Evolutionary conservation across 2,888 invertebrate genomes (phyloP).

Genomic region (Scaptomyza tumidula): DNA sequence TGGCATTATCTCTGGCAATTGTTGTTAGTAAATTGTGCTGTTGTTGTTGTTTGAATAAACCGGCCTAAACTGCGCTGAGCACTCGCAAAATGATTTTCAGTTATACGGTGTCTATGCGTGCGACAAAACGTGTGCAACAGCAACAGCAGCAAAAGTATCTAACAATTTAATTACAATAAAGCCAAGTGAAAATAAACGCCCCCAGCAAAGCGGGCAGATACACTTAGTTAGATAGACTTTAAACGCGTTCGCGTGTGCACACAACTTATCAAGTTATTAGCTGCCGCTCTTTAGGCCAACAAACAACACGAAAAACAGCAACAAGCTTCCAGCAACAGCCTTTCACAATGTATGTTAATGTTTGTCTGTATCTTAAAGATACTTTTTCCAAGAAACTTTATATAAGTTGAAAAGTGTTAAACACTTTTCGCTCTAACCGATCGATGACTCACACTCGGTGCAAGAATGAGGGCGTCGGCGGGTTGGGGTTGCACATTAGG

Average conservation of each 20-base stretch:
- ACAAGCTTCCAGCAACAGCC: slow-evolving; percentile 28
- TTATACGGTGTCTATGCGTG: slow-evolving; percentile 75
- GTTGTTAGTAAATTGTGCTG: slow-evolving; percentile 62
- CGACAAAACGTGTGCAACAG: slow-evolving; percentile 73
- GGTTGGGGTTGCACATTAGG: neutral
- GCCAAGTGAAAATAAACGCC: slow-evolving; percentile 30
- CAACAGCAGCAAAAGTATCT: slow-evolving; percentile 43
- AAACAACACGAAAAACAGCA: slow-evolving; percentile 6
- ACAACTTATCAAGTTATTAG: slow-evolving; percentile 27
- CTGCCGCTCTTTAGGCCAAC: slow-evolving; percentile 26
- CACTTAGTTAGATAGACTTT: slow-evolving; percentile 2
- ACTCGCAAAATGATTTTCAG: slow-evolving; percentile 70
- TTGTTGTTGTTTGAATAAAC: slow-evolving; percentile 71
- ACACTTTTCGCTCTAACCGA: slow-evolving; percentile 34
- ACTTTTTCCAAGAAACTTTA: slow-evolving; percentile 32
- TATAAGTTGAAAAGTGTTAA: slow-evolving; percentile 45
- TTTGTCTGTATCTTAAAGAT: slow-evolving; percentile 28
- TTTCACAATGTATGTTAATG: slow-evolving; percentile 57
- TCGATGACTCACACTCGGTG: slow-evolving; percentile 48
- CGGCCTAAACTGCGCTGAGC: slow-evolving; percentile 64
- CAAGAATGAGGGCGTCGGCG: too few relatives aligned
- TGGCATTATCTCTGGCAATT: slow-evolving; percentile 68
- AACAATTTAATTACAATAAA: slow-evolving; percentile 60
- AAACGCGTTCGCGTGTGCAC: slow-evolving; percentile 55
- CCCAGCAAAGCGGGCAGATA: neutral